A percentile compares a stretch with the other conserved stretches of the same genome.
These are phyloP conservation scores for Hycleus cichorii DNA, from an alignment of 1,140 invertebrate species.

Conservation along the genomic window DNA sequence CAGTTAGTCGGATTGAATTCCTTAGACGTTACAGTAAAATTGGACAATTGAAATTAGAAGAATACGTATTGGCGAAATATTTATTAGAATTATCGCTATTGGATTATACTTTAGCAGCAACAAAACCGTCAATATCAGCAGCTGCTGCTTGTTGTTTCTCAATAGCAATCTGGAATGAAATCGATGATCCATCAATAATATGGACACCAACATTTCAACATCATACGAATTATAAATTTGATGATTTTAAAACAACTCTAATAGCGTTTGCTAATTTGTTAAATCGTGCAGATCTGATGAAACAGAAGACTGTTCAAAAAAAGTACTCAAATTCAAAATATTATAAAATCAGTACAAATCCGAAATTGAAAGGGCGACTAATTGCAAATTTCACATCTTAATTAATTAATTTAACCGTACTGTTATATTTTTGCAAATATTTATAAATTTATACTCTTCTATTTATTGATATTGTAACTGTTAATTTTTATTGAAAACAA, in stretches of 20 bases:
- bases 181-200: constrained; percentile 33
- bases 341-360: not conserved
- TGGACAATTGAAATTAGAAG: constrained; percentile 69
- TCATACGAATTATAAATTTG: not conserved
- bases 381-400: too few species aligned
- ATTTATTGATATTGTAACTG: too few species aligned
- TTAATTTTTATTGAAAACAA: too few species aligned
- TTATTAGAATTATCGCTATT: constrained; percentile 69
- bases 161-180: constrained; percentile 39
- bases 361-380: not conserved
- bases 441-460: too few species aligned
- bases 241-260: not conserved
- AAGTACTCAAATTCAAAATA: not conserved
- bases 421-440: too few species aligned
- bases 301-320: not conserved
- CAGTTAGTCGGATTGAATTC: constrained; percentile 83
- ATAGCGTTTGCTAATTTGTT: not conserved
- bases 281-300: not conserved
- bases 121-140: constrained; percentile 72
- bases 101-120: constrained; percentile 74
- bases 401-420: too few species aligned
- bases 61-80: constrained; percentile 80
- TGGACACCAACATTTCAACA: constrained; percentile 43
- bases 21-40: constrained; percentile 63
- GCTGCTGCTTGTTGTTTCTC: constrained; percentile 68